Conservation (phyloP, 2,113 vertebrate species). For the Percina caprodes region DNA sequence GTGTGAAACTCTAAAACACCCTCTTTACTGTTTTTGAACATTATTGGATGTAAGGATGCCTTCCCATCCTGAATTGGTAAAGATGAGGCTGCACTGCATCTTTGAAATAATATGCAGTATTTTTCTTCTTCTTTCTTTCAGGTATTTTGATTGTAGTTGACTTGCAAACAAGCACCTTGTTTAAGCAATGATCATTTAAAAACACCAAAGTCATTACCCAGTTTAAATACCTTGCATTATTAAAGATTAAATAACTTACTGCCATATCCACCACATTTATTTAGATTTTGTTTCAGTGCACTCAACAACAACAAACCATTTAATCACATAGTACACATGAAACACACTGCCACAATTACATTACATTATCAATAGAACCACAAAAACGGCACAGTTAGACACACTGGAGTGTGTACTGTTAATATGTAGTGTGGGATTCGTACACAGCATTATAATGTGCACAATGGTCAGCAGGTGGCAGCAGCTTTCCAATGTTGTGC, state of each 20-base stretch:
- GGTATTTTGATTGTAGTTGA: not conserved
- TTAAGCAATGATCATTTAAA: not conserved
- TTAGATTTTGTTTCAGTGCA: not conserved
- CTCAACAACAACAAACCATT: not conserved
- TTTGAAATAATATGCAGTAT: not conserved
- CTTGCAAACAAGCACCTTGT: not conserved
- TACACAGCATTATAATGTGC: not conserved
- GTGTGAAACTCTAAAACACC: not conserved
- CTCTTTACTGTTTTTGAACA: not conserved
- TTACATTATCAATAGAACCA: no score
- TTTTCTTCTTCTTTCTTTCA: not conserved
- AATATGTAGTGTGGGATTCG: not conserved
- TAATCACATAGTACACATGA: not conserved
- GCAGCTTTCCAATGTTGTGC: slow-evolving; percentile 25
- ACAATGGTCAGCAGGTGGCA: slow-evolving; percentile 63
- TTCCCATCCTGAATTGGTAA: not conserved
- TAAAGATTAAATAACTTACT: not conserved
- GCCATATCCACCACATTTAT: not conserved
- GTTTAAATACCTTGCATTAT: not conserved
- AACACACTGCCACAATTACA: no score
- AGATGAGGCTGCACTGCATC: not conserved
- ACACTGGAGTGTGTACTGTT: not conserved
- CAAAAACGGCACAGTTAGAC: not conserved
- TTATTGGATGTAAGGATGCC: not conserved
- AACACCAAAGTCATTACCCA: not conserved